phyloP scores from a whole-genome alignment of 1,140 invertebrate species.

The Diorhabda elongata region DNA sequence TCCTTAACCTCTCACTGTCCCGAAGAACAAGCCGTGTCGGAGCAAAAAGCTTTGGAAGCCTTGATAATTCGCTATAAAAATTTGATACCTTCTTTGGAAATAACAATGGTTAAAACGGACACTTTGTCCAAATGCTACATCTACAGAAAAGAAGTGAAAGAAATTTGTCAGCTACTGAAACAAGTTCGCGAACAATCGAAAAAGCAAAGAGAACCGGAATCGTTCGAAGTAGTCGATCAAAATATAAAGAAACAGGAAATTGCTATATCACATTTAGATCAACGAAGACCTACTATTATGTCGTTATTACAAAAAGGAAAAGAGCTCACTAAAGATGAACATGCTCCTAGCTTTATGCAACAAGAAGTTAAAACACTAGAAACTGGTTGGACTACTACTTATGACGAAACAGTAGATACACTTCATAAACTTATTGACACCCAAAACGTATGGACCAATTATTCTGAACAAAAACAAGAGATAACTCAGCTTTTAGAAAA shows the following conservation, averaged over 20 bases:
- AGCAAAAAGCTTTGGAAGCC: conserved; percentile 77
- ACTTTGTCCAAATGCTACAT: conserved; percentile 89
- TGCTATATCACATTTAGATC: conserved; percentile 76
- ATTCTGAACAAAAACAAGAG: conserved; percentile 79
- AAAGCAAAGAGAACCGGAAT: conserved; percentile 60
- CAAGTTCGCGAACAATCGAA: conserved; percentile 70
- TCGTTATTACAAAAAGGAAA: conserved; percentile 87
- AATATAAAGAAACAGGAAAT: conserved; percentile 75
- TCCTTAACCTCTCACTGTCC: conserved; percentile 76
- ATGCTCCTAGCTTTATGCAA: conserved; percentile 81
- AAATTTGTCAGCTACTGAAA: conserved; percentile 72
- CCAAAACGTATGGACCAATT: conserved; percentile 81
- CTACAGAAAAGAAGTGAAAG: conserved; percentile 80
- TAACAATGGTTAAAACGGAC: conserved; percentile 87
- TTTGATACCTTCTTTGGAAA: conserved; percentile 86
- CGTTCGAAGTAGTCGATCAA: conserved; percentile 68
- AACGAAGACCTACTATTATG: conserved; percentile 80
- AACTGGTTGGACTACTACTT: conserved; percentile 81
- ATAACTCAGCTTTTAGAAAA: conserved; percentile 74
- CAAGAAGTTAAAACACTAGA: conserved; percentile 80
- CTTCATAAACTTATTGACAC: conserved; percentile 77
- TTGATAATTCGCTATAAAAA: conserved; percentile 84
- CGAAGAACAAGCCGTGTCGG: conserved; percentile 70
- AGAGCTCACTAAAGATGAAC: conserved; percentile 78
- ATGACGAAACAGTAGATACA: conserved; percentile 77